Base-by-base conservation (phyloP, 1,140 invertebrate genomes). In the Geopemphigus sp. region DNA sequence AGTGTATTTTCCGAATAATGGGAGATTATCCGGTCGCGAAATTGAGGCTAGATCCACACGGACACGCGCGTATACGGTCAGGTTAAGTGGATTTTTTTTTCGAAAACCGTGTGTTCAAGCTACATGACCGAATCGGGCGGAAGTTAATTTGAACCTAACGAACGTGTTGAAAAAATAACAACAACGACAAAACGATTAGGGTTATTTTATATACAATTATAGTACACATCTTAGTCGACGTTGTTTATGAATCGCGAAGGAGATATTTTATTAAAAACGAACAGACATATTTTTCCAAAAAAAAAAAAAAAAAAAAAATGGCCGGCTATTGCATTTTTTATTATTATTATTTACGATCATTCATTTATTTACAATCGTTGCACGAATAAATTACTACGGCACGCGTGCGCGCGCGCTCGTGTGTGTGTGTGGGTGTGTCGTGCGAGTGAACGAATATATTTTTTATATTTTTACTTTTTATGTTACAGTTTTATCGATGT, bases 401-500 rank as follows among this genome's bases (percentile, higher is more conserved):
- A 45, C 8, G 32, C 8, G 32, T 39, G 32, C 8, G 32, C 8
- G 32, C 8, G 32, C 8, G 32, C 8, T 3, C 8, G 32, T 39
- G 32, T 39, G 32, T 39, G 32, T 39, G 32, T 39, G 32, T 39
- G 8, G 32, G 32, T 39, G 32, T 39, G 32, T 39, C 3, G 3
- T 39, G 32, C 3, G 22, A 24, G 6, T 8, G 8, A 50, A 68
- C 14, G 24, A 68, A 68, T 45, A 50, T 50, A 50, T 54, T 29
- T 59, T 32, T 6, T n/a, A 12, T 26, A 26, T 61, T 78, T 63
- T 12, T 45, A 45, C 32, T 78, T 63, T 80, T 86, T 85, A 83
- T 85, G 82, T 89, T 89, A 24, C 88, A 95, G 93, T 92, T 80
- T 87, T 94, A 83, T 92, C 92, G 74, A 91, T 93, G 83, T 29